These are phyloP conservation scores for Frankliniella fusca DNA, from an alignment of 2,888 invertebrate species.

Conservation along the genomic window DNA sequence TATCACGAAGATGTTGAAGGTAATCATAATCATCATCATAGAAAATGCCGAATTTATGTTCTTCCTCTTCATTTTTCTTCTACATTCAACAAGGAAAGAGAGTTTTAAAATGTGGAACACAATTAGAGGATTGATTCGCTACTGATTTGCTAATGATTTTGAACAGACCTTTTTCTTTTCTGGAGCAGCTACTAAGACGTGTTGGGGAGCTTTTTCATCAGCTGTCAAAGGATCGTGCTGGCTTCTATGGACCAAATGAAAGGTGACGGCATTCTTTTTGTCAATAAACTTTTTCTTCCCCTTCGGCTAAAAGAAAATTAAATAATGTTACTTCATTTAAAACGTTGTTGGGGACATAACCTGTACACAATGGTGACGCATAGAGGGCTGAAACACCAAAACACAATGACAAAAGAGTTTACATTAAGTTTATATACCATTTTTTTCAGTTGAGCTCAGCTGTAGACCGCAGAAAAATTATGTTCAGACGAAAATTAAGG, in stretches of 20 bases:
- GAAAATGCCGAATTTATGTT: constrained; percentile 82
- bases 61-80: constrained; percentile 54
- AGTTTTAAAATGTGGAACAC: constrained; percentile 20
- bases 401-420: too few species aligned
- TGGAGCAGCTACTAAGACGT: constrained; percentile 67
- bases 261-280: constrained; percentile 85
- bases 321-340: background rate
- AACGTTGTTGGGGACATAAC: background rate
- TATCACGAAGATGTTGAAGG: constrained; percentile 78
- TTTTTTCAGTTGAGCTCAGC: too few species aligned
- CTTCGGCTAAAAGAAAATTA: constrained; percentile 53
- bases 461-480: too few species aligned
- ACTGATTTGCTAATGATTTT: constrained; percentile 18
- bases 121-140: constrained; percentile 16
- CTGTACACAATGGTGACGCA: too few species aligned
- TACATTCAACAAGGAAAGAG: constrained; percentile 37
- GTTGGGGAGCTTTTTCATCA: constrained; percentile 84
- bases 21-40: constrained; percentile 96
- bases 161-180: constrained; percentile 14
- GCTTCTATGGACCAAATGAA: constrained; percentile 87
- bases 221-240: constrained; percentile 87
- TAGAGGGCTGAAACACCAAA: too few species aligned
- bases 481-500: too few species aligned
- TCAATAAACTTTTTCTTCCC: constrained; percentile 82
- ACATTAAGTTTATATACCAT: too few species aligned